Base-by-base conservation (phyloP, 2,797 vertebrate genomes). In the Dryobates pubescens region DNA sequence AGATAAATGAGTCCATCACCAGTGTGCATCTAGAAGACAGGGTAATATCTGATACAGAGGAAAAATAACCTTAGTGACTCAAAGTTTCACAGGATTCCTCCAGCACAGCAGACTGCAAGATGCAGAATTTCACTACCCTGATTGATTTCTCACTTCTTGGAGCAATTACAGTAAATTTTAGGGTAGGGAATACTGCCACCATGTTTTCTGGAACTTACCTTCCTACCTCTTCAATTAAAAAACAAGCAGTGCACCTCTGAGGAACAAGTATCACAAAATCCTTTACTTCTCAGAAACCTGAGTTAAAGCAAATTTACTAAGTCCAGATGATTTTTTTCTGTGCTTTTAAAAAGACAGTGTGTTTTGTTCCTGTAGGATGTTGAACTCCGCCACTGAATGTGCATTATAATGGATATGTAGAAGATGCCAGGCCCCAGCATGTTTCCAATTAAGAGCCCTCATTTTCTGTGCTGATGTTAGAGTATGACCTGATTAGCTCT, bases 371-470 rank as follows among this genome's bases (percentile, higher is more conserved):
- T 68, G 22, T 20, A 59, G 45, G 41, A 34, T 85, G 34, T 68
- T 69, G 70, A 84, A 54, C 24, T 8, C 29, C 89, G n/a, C 53
- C 30, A 17, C 56, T 4, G 1, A 67, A 78, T 36, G 36, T 82
- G 64, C 58, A 51, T 61, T 57, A 15, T 45, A 54, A 86, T 78
- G 43, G 53, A 82, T 92, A 82, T 27, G 54, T 3, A 64, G 74
- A 82, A 58, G 58, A 76, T 62, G 69, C 71, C 64, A 86, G 34
- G 49, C 22, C 80, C 27, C 91, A 89, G 69, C 6, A 0, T 58
- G 51, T 68, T 92, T 88, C 76, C 78, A 88, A 90, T 93, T 90
- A 91, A 86, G 80, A 84, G 68, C 80, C 69, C 85, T 95, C 69
- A 61, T 85, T 92, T 91, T 95, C 77, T 68, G 27, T 75, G 86